Evolutionary conservation across 2,113 vertebrate species (phyloP).

Genomic region (Megatriorchis doriae): DNA sequence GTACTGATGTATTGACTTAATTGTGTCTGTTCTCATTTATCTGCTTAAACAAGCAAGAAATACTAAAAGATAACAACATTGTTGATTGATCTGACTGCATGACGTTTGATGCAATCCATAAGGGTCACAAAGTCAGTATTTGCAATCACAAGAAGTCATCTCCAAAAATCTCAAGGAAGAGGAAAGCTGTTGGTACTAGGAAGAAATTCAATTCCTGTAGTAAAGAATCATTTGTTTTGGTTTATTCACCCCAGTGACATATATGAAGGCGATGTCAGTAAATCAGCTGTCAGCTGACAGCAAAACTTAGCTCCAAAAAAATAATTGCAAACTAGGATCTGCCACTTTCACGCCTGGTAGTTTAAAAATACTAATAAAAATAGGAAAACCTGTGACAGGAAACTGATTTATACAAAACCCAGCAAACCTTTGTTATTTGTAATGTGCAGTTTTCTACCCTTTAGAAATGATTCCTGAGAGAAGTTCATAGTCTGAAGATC

Average conservation of each 20-base stretch:
- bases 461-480: not conserved
- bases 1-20: not conserved
- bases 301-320: not conserved
- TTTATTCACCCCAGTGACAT: not conserved
- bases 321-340: not conserved
- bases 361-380: slow-evolving; percentile 34
- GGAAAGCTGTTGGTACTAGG: not conserved
- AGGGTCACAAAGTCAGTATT: not conserved
- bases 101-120: not conserved
- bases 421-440: not conserved
- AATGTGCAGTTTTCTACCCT: not conserved
- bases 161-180: not conserved
- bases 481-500: not conserved
- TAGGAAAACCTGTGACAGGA: not conserved
- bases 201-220: slow-evolving; percentile 3
- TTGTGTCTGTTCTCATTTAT: not conserved
- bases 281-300: not conserved
- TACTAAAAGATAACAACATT: not conserved
- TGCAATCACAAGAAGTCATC: not conserved
- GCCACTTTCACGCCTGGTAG: not conserved
- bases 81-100: not conserved
- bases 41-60: slow-evolving; percentile 3
- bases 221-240: slow-evolving; percentile 11
- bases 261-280: slow-evolving; percentile 14
- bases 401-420: not conserved